Percentiles rank a stretch among this genome's conserved stretches.
Evolutionary conservation across 2,888 invertebrate species (phyloP).

Genomic region (Nomada ferruginata): DNA sequence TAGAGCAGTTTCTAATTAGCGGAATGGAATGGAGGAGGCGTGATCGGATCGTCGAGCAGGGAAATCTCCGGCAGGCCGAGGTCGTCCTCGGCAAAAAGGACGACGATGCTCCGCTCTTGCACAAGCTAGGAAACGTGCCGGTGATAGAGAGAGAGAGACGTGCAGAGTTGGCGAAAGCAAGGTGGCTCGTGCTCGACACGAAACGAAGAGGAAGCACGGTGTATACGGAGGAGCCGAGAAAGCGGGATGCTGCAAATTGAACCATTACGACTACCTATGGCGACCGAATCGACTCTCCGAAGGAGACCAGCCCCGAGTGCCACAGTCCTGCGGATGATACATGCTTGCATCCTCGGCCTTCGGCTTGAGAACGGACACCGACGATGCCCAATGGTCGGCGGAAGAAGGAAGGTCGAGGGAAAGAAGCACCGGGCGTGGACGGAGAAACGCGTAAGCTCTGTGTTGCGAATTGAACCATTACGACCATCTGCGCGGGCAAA

Average conservation of each 20-base stretch:
- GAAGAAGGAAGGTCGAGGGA: conserved; percentile 19
- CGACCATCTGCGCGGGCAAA: conserved; percentile 32
- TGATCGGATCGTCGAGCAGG: conserved; percentile 71
- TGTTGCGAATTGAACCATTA: conserved; percentile 64
- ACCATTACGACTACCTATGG: conserved; percentile 70
- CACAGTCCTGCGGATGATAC: conserved; percentile 2
- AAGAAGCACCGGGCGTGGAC: not conserved
- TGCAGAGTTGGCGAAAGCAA: conserved; percentile 22
- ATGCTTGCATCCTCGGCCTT: conserved; percentile 46
- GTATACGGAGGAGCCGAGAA: conserved; percentile 61
- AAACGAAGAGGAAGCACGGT: conserved; percentile 51
- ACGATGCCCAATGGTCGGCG: not conserved
- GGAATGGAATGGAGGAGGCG: conserved; percentile 74
- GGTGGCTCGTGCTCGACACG: conserved; percentile 63
- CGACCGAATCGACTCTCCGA: conserved; percentile 61
- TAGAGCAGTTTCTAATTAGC: conserved; percentile 81
- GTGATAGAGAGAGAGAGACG: conserved; percentile 13
- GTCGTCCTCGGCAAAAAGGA: conserved; percentile 57
- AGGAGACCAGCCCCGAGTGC: not conserved
- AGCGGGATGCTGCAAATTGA: conserved; percentile 72
- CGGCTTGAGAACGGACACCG: not conserved
- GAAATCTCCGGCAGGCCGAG: conserved; percentile 58
- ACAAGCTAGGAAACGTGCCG: conserved; percentile 32
- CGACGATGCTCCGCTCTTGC: conserved; percentile 29
- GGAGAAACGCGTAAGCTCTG: conserved; percentile 13